Evolutionary conservation across 2,888 invertebrate genomes (phyloP).

Genomic region (Drosophila lacicola): DNA sequence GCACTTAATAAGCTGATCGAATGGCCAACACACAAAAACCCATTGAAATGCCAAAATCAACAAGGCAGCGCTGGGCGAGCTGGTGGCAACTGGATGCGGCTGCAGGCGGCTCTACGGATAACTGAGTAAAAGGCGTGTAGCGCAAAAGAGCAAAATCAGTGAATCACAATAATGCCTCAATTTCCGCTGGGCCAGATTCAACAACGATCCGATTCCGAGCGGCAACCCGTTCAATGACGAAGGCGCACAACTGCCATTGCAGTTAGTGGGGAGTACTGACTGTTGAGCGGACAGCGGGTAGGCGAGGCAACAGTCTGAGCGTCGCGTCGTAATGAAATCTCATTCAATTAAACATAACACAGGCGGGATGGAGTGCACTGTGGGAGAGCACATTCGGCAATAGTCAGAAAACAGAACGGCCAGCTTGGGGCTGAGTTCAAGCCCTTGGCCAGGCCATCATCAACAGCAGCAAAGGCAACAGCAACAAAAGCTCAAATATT

Average conservation of each 20-base stretch:
- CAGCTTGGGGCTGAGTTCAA: conserved; percentile 46
- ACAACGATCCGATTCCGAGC: background rate
- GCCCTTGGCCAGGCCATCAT: conserved; percentile 13
- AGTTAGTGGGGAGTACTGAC: background rate
- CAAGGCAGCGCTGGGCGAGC: conserved; percentile 56
- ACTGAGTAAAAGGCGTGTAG: conserved; percentile 19
- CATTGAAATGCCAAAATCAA: conserved; percentile 81
- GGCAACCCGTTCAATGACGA: conserved; percentile 40
- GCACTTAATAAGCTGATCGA: conserved; percentile 81
- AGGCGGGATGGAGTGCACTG: background rate
- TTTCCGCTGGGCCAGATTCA: conserved; percentile 69
- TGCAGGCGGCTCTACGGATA: conserved; percentile 9
- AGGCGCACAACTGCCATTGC: conserved; percentile 37
- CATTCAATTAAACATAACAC: conserved; percentile 79
- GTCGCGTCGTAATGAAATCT: conserved; percentile 76
- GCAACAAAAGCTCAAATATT: background rate
- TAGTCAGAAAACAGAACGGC: conserved; percentile 15
- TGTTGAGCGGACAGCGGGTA: background rate
- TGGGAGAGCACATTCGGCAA: conserved; percentile 9
- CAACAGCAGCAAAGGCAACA: background rate
- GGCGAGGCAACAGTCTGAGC: conserved; percentile 27
- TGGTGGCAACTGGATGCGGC: background rate
- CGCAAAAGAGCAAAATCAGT: conserved; percentile 71
- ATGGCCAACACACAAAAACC: conserved; percentile 76
- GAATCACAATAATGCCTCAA: conserved; percentile 81